phyloP scores from a whole-genome alignment of 2,113 vertebrate genomes.

The Glaucomys volans region DNA sequence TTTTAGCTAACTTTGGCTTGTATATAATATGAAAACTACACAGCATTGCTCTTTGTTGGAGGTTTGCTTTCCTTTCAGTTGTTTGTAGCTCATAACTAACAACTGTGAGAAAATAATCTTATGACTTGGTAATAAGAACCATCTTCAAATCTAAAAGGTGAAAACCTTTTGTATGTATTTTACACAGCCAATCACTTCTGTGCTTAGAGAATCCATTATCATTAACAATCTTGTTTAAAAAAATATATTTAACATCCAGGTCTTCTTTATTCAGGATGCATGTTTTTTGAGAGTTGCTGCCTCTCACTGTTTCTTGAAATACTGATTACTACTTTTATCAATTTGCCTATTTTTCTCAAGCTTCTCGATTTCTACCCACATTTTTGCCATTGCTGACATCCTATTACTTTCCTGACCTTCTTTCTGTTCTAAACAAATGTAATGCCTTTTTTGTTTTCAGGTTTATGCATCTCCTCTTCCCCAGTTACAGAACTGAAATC shows the following conservation, averaged over 20 bases:
- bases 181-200: neutral
- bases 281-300: neutral
- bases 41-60: neutral
- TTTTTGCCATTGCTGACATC: neutral
- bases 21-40: neutral
- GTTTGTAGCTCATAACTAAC: neutral
- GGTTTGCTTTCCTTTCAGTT: neutral
- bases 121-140: neutral
- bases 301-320: neutral
- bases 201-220: neutral
- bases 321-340: neutral
- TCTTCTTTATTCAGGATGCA: neutral
- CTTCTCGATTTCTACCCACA: neutral
- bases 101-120: neutral
- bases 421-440: neutral
- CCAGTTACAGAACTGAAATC: neutral
- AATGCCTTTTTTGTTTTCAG: neutral
- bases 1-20: neutral
- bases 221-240: neutral
- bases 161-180: neutral
- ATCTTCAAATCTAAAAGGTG: slow-evolving; percentile 13
- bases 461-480: neutral
- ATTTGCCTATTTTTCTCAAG: neutral
- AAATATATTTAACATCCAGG: neutral
- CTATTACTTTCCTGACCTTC: neutral